Percentiles rank a stretch among this genome's conserved stretches.
These are phyloP conservation scores for Patagioenas fasciata DNA, from an alignment of 2,113 vertebrate genomes.

Conservation along the genomic window DNA sequence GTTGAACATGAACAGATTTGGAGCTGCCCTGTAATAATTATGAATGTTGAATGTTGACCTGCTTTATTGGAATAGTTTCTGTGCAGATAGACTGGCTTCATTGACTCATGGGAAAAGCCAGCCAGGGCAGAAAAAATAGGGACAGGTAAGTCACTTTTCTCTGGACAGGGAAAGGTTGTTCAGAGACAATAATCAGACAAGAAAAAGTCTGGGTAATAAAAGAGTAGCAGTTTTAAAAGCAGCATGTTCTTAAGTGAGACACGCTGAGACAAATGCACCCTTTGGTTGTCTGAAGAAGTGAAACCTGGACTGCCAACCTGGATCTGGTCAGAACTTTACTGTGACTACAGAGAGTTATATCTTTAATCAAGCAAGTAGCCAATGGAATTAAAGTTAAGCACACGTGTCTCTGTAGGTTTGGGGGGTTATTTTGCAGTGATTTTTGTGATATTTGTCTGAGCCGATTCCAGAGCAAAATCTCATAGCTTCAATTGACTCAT, in stretches of 20 bases:
- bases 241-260: not conserved
- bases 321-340: not conserved
- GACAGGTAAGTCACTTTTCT: not conserved
- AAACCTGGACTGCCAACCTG: not conserved
- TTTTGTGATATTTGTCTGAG: not conserved
- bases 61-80: not conserved
- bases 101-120: not conserved
- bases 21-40: not conserved
- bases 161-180: not conserved
- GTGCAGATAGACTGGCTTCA: not conserved
- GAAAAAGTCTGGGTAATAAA: not conserved
- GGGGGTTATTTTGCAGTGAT: not conserved
- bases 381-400: not conserved
- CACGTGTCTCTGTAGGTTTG: not conserved
- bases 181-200: not conserved
- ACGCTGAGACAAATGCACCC: not conserved
- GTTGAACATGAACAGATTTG: conserved; percentile 30
- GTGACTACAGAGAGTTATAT: not conserved
- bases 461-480: not conserved
- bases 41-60: not conserved
- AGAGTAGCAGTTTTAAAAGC: not conserved
- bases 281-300: not conserved
- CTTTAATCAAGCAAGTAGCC: not conserved
- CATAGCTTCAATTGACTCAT: not conserved
- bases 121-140: not conserved